phyloP scores from a whole-genome alignment of 2,888 invertebrate species.

The Lordiphosa andalusiaca region DNA sequence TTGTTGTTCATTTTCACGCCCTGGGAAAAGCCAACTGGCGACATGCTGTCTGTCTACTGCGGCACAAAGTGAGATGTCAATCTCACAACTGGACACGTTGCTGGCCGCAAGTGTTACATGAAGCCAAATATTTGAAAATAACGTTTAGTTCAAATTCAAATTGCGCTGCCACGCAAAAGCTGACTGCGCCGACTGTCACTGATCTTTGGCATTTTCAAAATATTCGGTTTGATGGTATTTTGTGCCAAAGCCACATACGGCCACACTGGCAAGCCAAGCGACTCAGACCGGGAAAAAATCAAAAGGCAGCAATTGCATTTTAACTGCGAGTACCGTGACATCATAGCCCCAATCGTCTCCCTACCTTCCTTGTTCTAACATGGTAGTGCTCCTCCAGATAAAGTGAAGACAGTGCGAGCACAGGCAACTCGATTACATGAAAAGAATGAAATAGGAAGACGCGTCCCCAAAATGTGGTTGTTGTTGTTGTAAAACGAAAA shows the following conservation, averaged over 20 bases:
- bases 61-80: slow-evolving; percentile 37
- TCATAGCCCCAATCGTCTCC: neutral
- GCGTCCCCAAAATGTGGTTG: slow-evolving; percentile 30
- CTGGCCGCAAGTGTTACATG: too few species aligned
- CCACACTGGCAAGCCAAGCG: neutral
- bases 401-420: slow-evolving; percentile 18
- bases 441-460: slow-evolving; percentile 27
- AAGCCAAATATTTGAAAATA: too few species aligned
- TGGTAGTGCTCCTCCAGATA: neutral
- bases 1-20: slow-evolving; percentile 2
- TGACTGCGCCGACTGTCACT: too few species aligned
- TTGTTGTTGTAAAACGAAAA: slow-evolving; percentile 12
- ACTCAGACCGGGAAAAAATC: slow-evolving; percentile 57
- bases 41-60: neutral
- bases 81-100: slow-evolving; percentile 1
- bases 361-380: neutral
- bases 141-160: too few species aligned
- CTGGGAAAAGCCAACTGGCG: slow-evolving; percentile 10
- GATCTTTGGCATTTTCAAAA: too few species aligned
- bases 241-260: neutral
- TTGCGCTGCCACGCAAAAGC: too few species aligned
- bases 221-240: neutral
- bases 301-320: slow-evolving; percentile 27
- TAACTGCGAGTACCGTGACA: slow-evolving; percentile 3
- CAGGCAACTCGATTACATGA: slow-evolving; percentile 11